These are phyloP conservation scores for Drosophila varians DNA, from an alignment of 1,140 invertebrate species.

Conservation along the genomic window DNA sequence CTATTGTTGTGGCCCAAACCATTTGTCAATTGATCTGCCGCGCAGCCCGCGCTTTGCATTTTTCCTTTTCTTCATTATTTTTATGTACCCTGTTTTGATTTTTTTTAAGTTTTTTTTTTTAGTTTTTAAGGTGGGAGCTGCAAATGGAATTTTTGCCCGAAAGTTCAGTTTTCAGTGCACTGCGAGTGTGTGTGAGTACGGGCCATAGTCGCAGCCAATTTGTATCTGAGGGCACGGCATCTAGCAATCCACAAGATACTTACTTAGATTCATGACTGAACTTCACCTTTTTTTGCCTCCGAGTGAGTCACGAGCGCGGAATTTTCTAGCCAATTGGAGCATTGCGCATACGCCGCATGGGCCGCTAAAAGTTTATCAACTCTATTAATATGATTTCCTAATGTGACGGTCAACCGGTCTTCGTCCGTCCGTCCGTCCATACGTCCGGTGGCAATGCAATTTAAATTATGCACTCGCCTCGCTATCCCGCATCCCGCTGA, in stretches of 20 bases:
- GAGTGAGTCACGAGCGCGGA: slow-evolving; percentile 43
- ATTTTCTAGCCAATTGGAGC: slow-evolving; percentile 30
- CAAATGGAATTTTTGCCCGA: slow-evolving; percentile 67
- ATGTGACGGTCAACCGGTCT: slow-evolving; percentile 77
- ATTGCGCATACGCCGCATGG: slow-evolving; percentile 56
- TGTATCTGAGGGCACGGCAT: slow-evolving; percentile 62
- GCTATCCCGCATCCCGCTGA: slow-evolving; percentile 4
- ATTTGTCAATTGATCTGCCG: slow-evolving; percentile 70
- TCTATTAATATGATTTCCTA: slow-evolving; percentile 73
- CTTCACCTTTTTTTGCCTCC: slow-evolving; percentile 58
- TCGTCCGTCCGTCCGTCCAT: no score
- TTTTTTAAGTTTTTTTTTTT: not conserved
- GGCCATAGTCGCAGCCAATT: slow-evolving; percentile 52
- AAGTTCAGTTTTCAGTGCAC: slow-evolving; percentile 41
- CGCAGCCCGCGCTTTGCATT: slow-evolving; percentile 50
- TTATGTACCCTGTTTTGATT: slow-evolving; percentile 43
- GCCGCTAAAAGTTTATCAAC: slow-evolving; percentile 55
- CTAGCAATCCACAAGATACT: slow-evolving; percentile 43
- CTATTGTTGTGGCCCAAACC: slow-evolving; percentile 56
- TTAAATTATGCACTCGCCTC: slow-evolving; percentile 44
- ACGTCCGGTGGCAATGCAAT: slow-evolving; percentile 35
- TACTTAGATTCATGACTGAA: slow-evolving; percentile 57
- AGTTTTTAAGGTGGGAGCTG: slow-evolving; percentile 64
- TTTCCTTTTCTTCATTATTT: slow-evolving; percentile 39
- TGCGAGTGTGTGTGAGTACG: slow-evolving; percentile 9